phyloP scores from a whole-genome alignment of 2,797 vertebrate genomes.

The Ceyx erithaca region DNA sequence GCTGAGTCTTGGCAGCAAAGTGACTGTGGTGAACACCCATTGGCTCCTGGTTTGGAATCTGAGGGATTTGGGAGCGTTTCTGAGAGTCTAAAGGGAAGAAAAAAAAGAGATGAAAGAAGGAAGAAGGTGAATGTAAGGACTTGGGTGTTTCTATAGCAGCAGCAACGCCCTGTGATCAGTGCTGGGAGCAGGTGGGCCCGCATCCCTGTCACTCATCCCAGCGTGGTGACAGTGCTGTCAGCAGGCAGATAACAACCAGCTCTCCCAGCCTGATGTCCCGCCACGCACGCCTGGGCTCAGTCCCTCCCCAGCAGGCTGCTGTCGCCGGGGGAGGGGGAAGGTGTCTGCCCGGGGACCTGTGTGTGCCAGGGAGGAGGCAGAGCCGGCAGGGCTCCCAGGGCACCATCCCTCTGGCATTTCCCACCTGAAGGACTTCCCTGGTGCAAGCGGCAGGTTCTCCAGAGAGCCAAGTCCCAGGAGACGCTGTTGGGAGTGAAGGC shows the following conservation, averaged over 20 bases:
- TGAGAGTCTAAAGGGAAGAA: not conserved
- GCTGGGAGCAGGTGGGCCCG: slow-evolving; percentile 20
- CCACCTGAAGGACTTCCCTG: not conserved
- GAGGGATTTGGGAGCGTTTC: not conserved
- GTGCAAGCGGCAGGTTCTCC: not conserved
- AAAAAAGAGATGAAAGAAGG: not conserved
- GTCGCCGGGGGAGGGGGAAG: not conserved
- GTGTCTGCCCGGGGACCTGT: rapidly evolving
- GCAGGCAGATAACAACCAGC: slow-evolving; percentile 31
- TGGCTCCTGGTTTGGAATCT: not conserved
- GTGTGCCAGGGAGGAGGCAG: not conserved
- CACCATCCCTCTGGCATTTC: rapidly evolving
- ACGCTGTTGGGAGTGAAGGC: not conserved
- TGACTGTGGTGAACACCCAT: rapidly evolving
- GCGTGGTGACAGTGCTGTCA: slow-evolving; percentile 35
- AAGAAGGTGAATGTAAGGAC: slow-evolving; percentile 38
- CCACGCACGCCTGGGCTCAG: not conserved
- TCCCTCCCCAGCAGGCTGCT: not conserved
- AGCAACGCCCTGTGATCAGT: not conserved
- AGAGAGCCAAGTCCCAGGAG: rapidly evolving
- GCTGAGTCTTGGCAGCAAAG: rapidly evolving
- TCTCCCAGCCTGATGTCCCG: not conserved
- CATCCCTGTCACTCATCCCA: slow-evolving; percentile 26
- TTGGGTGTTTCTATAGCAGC: slow-evolving; percentile 66
- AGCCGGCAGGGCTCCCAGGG: rapidly evolving